Evolutionary conservation across 2,888 invertebrate species (phyloP), one percentile per base, ranked within the genome.

Genomic region (Hermaeophaga mercurialis): DNA sequence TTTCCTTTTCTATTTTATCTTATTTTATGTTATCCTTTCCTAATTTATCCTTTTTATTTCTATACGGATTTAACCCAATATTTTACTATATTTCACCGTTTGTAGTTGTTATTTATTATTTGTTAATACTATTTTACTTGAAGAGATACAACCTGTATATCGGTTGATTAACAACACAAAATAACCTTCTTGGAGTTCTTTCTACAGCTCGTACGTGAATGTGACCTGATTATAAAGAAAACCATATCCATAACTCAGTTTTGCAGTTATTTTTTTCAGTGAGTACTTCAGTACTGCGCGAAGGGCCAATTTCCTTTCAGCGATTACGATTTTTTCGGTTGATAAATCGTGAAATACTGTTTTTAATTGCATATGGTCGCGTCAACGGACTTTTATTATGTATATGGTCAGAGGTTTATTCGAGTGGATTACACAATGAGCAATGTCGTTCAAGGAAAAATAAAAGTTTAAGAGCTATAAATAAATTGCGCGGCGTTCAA

Each of bases 361-460:
- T 52, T 48, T 48, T 46, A 46, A 59, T 54, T 53, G 53, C 52
- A 53, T n/a, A n/a, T n/a, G n/a, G n/a, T n/a, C n/a, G n/a, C n/a
- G n/a, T n/a, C n/a, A n/a, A n/a, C n/a, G n/a, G 14, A 36, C 12
- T 36, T 48, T 26, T 38, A n/a, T n/a, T n/a, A 39, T 48, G 9
- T 26, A 52, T 43, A 52, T 52, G 52, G 52, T 52, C 50, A 52
- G 38, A 54, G 26, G 17, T 54, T 43, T 28, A 44, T 31, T 52
- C 14, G 34, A 43, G 43, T 52, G 44, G 26, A 28, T 44, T 39
- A 46, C 44, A 39, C 33, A 45, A 41, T 44, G 43, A 50, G 31
- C 17, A 41, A 24, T 18, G 50, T 31, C 50, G 41, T 50, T 50
- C 50, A 38, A 41, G 41, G 50, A 39, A 41, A 41, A 28, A 41